phyloP scores from a whole-genome alignment of 2,797 vertebrate species.

The Coccyzus lansbergi region DNA sequence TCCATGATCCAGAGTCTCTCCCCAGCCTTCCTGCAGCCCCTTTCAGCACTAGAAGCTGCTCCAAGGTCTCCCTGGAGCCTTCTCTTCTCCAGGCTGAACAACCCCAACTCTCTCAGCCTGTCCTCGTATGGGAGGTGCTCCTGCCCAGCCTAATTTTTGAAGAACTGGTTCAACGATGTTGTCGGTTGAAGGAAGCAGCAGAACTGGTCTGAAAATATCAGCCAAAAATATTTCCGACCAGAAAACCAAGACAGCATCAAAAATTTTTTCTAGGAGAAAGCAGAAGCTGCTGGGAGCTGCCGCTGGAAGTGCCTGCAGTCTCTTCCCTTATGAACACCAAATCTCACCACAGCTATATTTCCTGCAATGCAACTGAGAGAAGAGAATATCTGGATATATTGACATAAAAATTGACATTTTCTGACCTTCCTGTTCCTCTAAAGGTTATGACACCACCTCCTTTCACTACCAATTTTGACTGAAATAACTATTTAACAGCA shows the following conservation, averaged over 20 bases:
- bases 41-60: too few relatives aligned
- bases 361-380: background rate
- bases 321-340: accelerated
- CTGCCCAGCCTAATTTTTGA: background rate
- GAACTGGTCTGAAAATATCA: background rate
- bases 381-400: background rate
- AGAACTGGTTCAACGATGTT: accelerated
- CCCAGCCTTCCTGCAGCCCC: too few relatives aligned
- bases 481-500: background rate
- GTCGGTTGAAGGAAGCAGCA: background rate
- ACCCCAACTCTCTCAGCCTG: too few relatives aligned
- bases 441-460: background rate
- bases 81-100: too few relatives aligned
- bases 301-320: accelerated
- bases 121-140: too few relatives aligned
- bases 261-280: background rate
- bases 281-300: background rate
- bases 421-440: background rate
- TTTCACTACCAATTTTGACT: background rate
- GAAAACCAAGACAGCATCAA: background rate
- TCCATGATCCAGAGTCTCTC: too few relatives aligned
- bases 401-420: background rate
- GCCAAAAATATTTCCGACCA: background rate
- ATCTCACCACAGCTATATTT: background rate
- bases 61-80: too few relatives aligned